Evolutionary conservation across 2,888 invertebrate genomes (phyloP).

Genomic region (Xanthorhoe spadicearia): DNA sequence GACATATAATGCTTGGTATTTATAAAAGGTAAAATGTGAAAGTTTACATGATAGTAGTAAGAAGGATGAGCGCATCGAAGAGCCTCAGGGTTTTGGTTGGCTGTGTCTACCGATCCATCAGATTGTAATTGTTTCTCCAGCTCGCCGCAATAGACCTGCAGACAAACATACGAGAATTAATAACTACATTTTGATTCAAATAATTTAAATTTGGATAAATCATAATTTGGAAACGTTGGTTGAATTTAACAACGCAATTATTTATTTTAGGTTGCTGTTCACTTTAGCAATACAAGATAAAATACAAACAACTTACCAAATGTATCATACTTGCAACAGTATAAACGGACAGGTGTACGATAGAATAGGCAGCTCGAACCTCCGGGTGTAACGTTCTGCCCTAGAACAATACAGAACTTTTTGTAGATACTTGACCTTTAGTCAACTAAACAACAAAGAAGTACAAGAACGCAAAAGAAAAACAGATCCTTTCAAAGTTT

Average conservation of each 20-base stretch:
- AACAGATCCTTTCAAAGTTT: not conserved
- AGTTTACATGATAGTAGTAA: slow-evolving; percentile 76
- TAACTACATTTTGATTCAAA: not conserved
- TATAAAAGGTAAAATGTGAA: slow-evolving; percentile 47
- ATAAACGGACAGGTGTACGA: slow-evolving; percentile 66
- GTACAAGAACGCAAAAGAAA: not conserved
- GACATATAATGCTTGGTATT: slow-evolving; percentile 28
- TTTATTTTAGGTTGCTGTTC: not conserved
- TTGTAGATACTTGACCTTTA: not conserved
- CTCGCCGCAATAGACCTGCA: slow-evolving; percentile 71
- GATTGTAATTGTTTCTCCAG: slow-evolving; percentile 61
- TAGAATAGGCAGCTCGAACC: not conserved
- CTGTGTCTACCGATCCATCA: slow-evolving; percentile 61
- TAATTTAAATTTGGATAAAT: not conserved
- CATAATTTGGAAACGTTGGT: not conserved
- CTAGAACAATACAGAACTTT: slow-evolving; percentile 50
- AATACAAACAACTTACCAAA: slow-evolving; percentile 59
- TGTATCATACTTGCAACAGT: slow-evolving; percentile 69
- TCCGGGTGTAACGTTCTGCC: slow-evolving; percentile 68
- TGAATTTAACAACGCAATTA: too few species aligned
- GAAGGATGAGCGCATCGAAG: slow-evolving; percentile 73
- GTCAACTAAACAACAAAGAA: not conserved
- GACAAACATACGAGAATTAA: slow-evolving; percentile 28
- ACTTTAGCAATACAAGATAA: not conserved
- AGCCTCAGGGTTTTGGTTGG: slow-evolving; percentile 61